Evolutionary conservation across 2,113 vertebrate species (phyloP), one percentile per base, ranked within the genome.

Genomic region (Gopherus evgoodei): DNA sequence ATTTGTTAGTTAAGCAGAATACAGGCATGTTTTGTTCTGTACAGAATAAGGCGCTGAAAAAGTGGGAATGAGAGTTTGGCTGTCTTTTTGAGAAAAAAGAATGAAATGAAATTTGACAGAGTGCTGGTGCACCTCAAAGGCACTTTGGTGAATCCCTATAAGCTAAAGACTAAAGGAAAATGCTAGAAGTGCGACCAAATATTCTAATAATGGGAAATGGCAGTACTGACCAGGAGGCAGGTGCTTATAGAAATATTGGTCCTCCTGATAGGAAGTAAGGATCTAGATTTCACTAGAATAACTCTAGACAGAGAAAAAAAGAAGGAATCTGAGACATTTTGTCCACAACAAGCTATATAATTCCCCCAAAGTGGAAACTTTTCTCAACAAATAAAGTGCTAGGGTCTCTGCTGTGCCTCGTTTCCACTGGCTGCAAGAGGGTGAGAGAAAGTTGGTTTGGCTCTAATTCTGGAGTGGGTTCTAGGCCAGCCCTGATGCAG

Each of bases 1-100:
- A 78, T 89, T 93, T 84, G 29, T 24, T 93, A 52, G 80, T 95
- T 94, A 94, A 88, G 88, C 59, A 94, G 80, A n/a, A 44, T 10
- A 24, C 69, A 86, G 82, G 6, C 35, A 3, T 86, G 56, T 88
- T 29, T 86, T 94, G 84, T 93, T 5, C 29, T 89, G 42, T 52
- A 21, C 13, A 84, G 52, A 56, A 82, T 53, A 56, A 82, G n/a
- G n/a, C 4, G 12, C 21, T 91, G n/a, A 21, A 24, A 27, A 27
- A 0, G 10, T 17, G 19, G 5, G n/a, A 89, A 38, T 75, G 52
- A 62, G 50, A 90, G 5, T 16, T 56, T 90, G 59, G 4, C 44
- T 89, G 54, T 31, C 24, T 91, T 96, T 86, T 81, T 35, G 72
- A 93, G 59, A 14, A 59, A 59, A 50, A 93, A 81, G 93, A 91